A percentile compares a stretch with the other conserved stretches of the same genome.
phyloP scores from a whole-genome alignment of 2,113 vertebrate genomes.

The Myxocyprinus asiaticus region DNA sequence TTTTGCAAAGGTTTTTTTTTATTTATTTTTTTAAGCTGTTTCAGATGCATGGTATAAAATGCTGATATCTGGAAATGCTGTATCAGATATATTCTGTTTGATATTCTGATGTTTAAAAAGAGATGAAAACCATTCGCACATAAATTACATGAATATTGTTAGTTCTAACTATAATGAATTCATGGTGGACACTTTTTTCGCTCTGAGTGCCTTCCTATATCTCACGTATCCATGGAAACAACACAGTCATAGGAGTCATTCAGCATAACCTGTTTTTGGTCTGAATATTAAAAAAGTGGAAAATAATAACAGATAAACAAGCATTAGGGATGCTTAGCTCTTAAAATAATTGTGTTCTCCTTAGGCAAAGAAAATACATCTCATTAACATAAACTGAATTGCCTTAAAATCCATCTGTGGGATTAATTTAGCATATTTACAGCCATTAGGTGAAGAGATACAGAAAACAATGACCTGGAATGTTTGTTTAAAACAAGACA shows the following conservation, averaged over 20 bases:
- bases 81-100: not conserved
- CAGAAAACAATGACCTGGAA: not conserved
- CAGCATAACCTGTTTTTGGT: constrained; percentile 47
- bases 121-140: not conserved
- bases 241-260: constrained; percentile 48
- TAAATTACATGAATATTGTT: constrained; percentile 16
- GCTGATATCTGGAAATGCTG: not conserved
- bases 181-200: constrained; percentile 23
- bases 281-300: constrained; percentile 46
- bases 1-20: no score
- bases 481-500: constrained; percentile 5
- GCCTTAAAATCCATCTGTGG: constrained; percentile 26
- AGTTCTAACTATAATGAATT: constrained; percentile 43
- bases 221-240: constrained; percentile 61
- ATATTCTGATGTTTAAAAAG: not conserved
- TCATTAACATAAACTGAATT: constrained; percentile 43
- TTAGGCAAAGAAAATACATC: constrained; percentile 39
- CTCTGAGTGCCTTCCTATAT: constrained; percentile 46
- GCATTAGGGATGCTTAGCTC: constrained; percentile 47
- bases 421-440: constrained; percentile 45
- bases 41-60: no score
- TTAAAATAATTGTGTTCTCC: constrained; percentile 50
- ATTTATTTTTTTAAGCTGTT: no score
- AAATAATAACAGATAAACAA: constrained; percentile 41
- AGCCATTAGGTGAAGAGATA: constrained; percentile 31